Evolutionary conservation across 2,888 invertebrate species (phyloP).

Genomic region (Saturnia japonica): DNA sequence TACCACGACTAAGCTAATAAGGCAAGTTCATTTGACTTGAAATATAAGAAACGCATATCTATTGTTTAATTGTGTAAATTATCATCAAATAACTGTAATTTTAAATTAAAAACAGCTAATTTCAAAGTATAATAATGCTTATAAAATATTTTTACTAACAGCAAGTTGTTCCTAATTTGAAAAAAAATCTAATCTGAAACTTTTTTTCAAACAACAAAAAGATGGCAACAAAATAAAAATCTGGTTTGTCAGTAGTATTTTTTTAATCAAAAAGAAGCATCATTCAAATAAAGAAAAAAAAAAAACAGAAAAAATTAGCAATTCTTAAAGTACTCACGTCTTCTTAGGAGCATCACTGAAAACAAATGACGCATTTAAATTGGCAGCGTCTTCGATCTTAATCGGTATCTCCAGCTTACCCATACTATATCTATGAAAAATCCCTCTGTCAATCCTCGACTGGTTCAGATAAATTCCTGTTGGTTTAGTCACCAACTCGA

Average conservation of each 20-base stretch:
- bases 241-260: background rate
- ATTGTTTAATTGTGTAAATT: background rate
- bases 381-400: constrained; percentile 46
- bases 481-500: constrained; percentile 50
- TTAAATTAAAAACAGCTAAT: too few relatives aligned
- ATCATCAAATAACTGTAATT: too few relatives aligned
- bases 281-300: too few relatives aligned
- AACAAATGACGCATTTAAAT: constrained; percentile 52
- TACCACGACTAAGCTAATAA: too few relatives aligned
- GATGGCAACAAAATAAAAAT: background rate
- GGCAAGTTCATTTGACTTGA: background rate
- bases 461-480: constrained; percentile 59
- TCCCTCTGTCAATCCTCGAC: constrained; percentile 60
- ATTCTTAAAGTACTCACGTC: constrained; percentile 50
- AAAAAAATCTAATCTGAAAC: background rate
- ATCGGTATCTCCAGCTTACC: constrained; percentile 50
- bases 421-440: constrained; percentile 63
- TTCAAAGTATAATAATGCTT: too few relatives aligned
- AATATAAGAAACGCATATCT: background rate
- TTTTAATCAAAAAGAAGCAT: background rate
- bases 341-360: constrained; percentile 60
- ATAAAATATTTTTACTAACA: background rate
- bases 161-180: background rate
- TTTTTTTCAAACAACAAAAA: too few relatives aligned
- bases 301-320: background rate